Conservation (phyloP, 2,888 invertebrate genomes). For the Orthosia gracilis region DNA sequence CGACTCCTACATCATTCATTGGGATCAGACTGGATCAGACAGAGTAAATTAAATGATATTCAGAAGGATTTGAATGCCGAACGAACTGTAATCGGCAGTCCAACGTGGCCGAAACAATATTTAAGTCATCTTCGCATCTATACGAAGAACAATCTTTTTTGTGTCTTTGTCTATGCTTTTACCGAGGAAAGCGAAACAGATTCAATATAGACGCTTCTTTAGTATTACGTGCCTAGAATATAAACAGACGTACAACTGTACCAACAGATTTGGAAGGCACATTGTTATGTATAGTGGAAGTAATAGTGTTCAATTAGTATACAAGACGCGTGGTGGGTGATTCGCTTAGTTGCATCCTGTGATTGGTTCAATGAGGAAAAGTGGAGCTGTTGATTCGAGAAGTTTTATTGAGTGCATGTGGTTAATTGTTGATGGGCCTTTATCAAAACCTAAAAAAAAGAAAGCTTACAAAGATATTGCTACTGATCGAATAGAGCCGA, state of each 20-base stretch:
- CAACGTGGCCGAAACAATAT: too few species aligned
- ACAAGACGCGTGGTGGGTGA: conserved; percentile 34
- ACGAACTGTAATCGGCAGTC: too few species aligned
- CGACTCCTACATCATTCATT: too few species aligned
- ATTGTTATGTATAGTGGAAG: conserved; percentile 31
- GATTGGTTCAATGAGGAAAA: conserved; percentile 37
- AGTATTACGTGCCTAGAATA: conserved; percentile 50
- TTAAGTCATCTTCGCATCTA: not conserved
- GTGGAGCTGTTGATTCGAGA: conserved; percentile 10
- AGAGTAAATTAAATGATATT: too few species aligned
- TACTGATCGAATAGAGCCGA: too few species aligned
- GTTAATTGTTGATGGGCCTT: not conserved
- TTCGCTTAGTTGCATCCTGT: conserved; percentile 40
- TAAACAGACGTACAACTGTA: conserved; percentile 21
- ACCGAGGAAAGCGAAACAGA: conserved; percentile 74
- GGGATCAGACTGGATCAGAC: too few species aligned
- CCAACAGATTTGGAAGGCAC: conserved; percentile 32
- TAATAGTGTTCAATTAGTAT: conserved; percentile 47
- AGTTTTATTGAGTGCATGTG: not conserved
- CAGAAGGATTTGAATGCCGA: too few species aligned
- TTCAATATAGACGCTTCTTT: conserved; percentile 55
- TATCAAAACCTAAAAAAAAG: too few species aligned
- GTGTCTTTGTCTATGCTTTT: conserved; percentile 48
- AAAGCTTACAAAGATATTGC: too few species aligned
- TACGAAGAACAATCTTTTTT: too few species aligned